Conservation (phyloP, 2,797 vertebrate species). For the Catamblyrhynchus diadema region DNA sequence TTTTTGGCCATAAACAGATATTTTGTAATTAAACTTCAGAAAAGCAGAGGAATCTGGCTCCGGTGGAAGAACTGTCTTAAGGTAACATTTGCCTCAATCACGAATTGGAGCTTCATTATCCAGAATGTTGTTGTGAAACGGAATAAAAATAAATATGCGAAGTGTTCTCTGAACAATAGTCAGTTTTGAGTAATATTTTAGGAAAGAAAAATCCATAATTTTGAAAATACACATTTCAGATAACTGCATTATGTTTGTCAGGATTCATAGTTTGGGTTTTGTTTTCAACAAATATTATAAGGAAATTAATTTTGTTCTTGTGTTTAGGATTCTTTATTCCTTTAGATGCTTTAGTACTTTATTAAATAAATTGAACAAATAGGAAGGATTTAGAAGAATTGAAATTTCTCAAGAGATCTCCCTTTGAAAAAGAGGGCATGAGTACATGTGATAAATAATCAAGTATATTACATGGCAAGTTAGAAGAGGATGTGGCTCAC, state of each 20-base stretch:
- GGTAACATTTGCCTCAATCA: background rate
- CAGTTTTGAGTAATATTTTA: background rate
- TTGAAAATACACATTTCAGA: background rate
- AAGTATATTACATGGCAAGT: background rate
- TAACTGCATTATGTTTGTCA: background rate
- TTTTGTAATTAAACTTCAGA: background rate
- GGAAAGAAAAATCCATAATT: background rate
- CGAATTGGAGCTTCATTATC: background rate
- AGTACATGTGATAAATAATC: background rate
- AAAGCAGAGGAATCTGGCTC: background rate
- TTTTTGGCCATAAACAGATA: background rate
- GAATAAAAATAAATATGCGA: background rate
- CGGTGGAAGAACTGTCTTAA: background rate
- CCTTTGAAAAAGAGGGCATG: background rate
- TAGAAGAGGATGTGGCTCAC: background rate
- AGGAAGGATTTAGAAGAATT: background rate
- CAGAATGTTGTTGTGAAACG: background rate
- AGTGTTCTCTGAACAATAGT: background rate
- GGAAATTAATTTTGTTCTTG: background rate
- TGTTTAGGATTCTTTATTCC: background rate
- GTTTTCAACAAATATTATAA: background rate
- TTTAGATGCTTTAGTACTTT: background rate
- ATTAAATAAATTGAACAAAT: background rate
- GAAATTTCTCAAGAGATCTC: background rate
- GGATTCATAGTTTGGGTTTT: background rate